Percentiles rank a stretch among this genome's conserved stretches.
phyloP scores from a whole-genome alignment of 64 coral and sea anemone genomes.

The Pachyseris speciosa region DNA sequence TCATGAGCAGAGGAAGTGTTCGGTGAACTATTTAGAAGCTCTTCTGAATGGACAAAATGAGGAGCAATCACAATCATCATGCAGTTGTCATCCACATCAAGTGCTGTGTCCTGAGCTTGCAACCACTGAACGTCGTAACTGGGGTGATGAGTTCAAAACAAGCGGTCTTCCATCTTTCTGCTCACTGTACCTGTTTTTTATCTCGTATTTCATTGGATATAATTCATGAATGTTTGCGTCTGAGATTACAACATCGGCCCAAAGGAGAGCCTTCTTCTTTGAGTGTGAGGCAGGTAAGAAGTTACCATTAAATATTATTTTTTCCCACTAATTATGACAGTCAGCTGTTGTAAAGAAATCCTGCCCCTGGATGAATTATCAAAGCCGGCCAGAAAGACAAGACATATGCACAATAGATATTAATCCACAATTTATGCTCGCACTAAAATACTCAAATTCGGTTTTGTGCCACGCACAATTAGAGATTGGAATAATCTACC shows the following conservation, averaged over 20 bases:
- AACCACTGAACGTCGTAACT: not conserved
- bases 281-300: slow-evolving; percentile 90
- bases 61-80: not conserved
- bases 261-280: slow-evolving; percentile 96
- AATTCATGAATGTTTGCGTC: slow-evolving; percentile 87
- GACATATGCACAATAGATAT: too few species aligned
- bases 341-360: too few species aligned
- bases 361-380: too few species aligned
- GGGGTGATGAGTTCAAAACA: slow-evolving; percentile 68
- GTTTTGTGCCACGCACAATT: too few species aligned
- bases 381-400: too few species aligned
- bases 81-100: slow-evolving; percentile 26
- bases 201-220: slow-evolving; percentile 84
- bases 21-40: slow-evolving; percentile 22
- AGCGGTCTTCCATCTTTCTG: slow-evolving; percentile 85
- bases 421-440: too few species aligned
- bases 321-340: too few species aligned
- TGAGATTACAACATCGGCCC: slow-evolving; percentile 92
- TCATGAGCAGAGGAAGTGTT: not conserved
- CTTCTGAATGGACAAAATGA: slow-evolving; percentile 1
- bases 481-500: too few species aligned
- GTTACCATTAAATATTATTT: too few species aligned
- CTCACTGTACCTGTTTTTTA: slow-evolving; percentile 84
- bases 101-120: not conserved
- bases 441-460: too few species aligned